Evolutionary conservation across 2,888 invertebrate genomes (phyloP), one percentile per base, ranked within the genome.

Genomic region (Sphaeridia pumilis): DNA sequence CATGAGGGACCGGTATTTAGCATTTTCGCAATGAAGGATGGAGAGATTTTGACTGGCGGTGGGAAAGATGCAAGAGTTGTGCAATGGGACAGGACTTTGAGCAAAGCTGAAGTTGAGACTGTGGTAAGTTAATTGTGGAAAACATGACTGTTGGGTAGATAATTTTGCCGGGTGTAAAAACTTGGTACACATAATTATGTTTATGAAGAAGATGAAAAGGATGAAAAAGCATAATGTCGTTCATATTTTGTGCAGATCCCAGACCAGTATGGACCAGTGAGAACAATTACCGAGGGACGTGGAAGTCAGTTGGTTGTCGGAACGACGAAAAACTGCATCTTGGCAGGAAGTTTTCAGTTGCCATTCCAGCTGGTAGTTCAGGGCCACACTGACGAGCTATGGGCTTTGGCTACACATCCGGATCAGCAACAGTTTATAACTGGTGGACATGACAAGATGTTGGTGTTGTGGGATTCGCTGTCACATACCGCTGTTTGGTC

Each of bases 1-100:
- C 93, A 93, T 71, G 86, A 87, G 58, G 92, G 92, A 1, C 79
- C 88, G 3, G 80, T 93, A 58, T 93, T 93, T 74, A 81, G 85
- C 1, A 74, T 94, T 53, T 84, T 84, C 67, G 78, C 82, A 5
- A 73, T 83, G 49, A 86, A 87, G 72, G 86, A 88, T 67, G 89
- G 90, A n/a, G 78, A 77, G 54, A 72, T 90, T n/a, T 73, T 90
- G 24, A 81, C 83, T 2, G 90, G 87, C 2, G 90, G 90, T 0
- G 76, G 76, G 12, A 57, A 63, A 87, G 92, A 92, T 69, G 83
- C 88, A 0, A 74, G 82, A 54, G 74, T 93, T 55, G 77, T 86
- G 34, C 78, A 84, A 67, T 85, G 88, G 72, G 83, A 84, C 67
- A 73, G 76, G 0, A 77, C 79, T 17, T 70, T 84, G 58, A 76